Conservation (phyloP, 2,888 invertebrate species). For the Conistra vaccinii region DNA sequence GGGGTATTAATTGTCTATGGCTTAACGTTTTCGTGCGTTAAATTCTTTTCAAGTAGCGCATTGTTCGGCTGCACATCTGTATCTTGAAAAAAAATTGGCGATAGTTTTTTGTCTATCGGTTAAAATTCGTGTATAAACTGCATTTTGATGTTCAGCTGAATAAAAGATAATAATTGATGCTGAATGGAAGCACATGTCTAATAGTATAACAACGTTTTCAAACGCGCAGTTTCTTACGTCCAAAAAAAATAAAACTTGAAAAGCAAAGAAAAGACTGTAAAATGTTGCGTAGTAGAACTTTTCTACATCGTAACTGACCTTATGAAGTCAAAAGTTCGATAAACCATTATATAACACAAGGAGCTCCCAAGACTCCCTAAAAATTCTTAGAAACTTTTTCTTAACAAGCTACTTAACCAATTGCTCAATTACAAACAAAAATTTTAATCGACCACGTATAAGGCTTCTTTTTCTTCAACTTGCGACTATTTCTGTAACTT, state of each 20-base stretch:
- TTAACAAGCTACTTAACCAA: slow-evolving; percentile 19
- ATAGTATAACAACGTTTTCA: not conserved
- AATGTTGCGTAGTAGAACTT: not conserved
- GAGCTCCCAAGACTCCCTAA: not conserved
- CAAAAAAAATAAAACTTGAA: not conserved
- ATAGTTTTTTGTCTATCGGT: slow-evolving; percentile 9
- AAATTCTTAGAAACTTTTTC: not conserved
- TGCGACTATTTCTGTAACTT: slow-evolving; percentile 35
- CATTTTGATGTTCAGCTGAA: slow-evolving; percentile 9
- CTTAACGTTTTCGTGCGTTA: slow-evolving; percentile 79
- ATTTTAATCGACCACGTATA: slow-evolving; percentile 21
- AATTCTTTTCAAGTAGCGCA: slow-evolving; percentile 84
- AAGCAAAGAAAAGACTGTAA: not conserved
- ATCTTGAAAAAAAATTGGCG: slow-evolving; percentile 49
- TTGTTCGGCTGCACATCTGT: slow-evolving; percentile 72
- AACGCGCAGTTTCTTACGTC: not conserved
- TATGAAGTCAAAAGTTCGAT: not conserved
- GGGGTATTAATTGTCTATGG: slow-evolving; percentile 66
- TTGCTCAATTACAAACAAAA: slow-evolving; percentile 31
- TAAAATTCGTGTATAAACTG: not conserved
- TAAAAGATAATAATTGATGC: not conserved
- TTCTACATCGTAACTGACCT: not conserved
- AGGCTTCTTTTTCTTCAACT: slow-evolving; percentile 45
- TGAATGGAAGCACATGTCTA: not conserved
- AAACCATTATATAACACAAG: slow-evolving; percentile 27